A percentile compares a stretch with the other conserved stretches of the same genome.
phyloP scores from a whole-genome alignment of 92 coral and sea anemone genomes.

The Virgularia gustaviana region DNA sequence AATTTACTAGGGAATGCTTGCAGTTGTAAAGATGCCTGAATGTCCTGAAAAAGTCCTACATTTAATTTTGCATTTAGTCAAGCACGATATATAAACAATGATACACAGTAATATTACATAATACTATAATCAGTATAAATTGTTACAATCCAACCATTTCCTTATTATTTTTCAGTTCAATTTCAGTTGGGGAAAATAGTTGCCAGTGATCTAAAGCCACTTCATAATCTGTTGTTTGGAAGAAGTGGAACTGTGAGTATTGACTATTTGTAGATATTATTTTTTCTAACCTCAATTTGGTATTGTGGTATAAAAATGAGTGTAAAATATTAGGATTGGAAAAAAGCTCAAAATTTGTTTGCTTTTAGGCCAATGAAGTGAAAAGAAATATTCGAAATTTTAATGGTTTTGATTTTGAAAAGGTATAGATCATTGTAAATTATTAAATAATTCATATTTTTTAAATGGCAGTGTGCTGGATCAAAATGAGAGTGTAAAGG shows the following conservation, averaged over 20 bases:
- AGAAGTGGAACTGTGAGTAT: conserved; percentile 75
- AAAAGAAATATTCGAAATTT: conserved; percentile 78
- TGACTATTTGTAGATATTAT: too few species aligned
- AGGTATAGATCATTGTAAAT: conserved; percentile 48
- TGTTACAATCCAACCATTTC: neutral
- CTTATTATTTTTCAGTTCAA: conserved; percentile 52
- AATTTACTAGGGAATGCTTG: too few species aligned
- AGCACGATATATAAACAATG: neutral
- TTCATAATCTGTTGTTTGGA: conserved; percentile 84
- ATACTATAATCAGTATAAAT: neutral
- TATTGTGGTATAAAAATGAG: too few species aligned
- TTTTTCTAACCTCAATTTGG: too few species aligned
- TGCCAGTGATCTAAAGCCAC: conserved; percentile 79
- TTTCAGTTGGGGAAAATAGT: conserved; percentile 60
- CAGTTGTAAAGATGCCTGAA: neutral
- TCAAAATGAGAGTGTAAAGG: too few species aligned
- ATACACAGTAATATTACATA: neutral
- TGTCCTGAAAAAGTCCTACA: neutral
- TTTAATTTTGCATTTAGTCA: neutral
- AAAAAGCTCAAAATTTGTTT: too few species aligned
- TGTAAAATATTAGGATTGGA: too few species aligned
- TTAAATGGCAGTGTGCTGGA: too few species aligned
- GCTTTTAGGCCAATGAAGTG: conserved; percentile 60
- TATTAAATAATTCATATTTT: neutral
- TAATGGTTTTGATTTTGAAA: conserved; percentile 79